A percentile compares a stretch with the other conserved stretches of the same genome.
Conservation (phyloP, 2,888 invertebrate genomes). For the Amorpha juglandis region DNA sequence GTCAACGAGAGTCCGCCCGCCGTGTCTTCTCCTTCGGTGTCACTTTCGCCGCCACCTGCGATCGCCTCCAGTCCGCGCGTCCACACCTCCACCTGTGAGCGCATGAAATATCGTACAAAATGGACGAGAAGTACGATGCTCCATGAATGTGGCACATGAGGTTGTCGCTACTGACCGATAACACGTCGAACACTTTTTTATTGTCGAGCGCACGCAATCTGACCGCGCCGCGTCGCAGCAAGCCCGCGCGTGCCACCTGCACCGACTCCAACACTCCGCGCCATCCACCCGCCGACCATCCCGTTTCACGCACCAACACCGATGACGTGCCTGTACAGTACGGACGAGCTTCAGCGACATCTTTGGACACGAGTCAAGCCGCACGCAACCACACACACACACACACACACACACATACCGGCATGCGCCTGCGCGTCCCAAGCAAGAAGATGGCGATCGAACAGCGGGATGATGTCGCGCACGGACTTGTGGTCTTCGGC, state of each 20-base stretch:
- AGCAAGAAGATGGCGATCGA: constrained; percentile 40
- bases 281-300: constrained; percentile 50
- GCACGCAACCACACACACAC: no score
- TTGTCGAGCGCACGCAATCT: constrained; percentile 41
- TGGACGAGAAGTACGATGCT: no score
- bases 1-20: constrained; percentile 55
- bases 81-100: constrained; percentile 54
- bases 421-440: constrained; percentile 49
- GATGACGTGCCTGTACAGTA: constrained; percentile 44
- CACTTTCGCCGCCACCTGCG: constrained; percentile 37
- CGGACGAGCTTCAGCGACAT: no score
- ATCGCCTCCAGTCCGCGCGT: constrained; percentile 57
- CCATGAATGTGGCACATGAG: no score
- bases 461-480: constrained; percentile 40
- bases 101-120: constrained; percentile 33
- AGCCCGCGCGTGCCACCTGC: constrained; percentile 59
- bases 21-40: constrained; percentile 38
- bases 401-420: no score
- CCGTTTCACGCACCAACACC: constrained; percentile 54
- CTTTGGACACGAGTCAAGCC: no score
- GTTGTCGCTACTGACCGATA: constrained; percentile 39
- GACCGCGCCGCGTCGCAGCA: constrained; percentile 62
- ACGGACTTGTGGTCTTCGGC: constrained; percentile 37
- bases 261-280: constrained; percentile 53
- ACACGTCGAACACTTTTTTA: constrained; percentile 30